A percentile compares a stretch with the other conserved stretches of the same genome.
Conservation (phyloP, 2,888 invertebrate species). For the Xanthia icteritia region DNA sequence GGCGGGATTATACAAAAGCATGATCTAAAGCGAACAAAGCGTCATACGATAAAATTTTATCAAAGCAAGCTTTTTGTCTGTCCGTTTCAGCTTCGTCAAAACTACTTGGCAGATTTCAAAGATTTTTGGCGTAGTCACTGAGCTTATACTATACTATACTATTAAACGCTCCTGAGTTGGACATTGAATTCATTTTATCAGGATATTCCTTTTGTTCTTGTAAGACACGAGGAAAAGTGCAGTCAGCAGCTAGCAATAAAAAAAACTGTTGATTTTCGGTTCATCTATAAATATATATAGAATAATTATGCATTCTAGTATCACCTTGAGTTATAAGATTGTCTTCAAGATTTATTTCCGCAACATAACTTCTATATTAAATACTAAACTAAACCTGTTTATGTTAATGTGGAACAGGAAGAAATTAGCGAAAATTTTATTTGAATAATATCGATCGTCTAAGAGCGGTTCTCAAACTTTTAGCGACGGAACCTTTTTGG, state of each 20-base stretch:
- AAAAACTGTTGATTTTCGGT: background rate
- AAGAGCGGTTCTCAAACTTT: too few species aligned
- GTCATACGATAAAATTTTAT: background rate
- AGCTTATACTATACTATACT: too few species aligned
- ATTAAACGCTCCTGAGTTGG: background rate
- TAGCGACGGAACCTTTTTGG: too few species aligned
- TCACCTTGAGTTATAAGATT: constrained; percentile 25
- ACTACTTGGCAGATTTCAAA: background rate
- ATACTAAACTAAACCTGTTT: constrained; percentile 17
- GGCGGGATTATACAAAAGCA: constrained; percentile 3
- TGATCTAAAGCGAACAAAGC: too few species aligned
- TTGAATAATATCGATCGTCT: too few species aligned
- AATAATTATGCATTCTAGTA: constrained; percentile 15
- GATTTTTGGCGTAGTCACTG: background rate
- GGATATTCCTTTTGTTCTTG: background rate
- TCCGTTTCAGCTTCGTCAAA: background rate
- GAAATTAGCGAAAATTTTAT: constrained; percentile 9
- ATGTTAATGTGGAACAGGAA: constrained; percentile 34
- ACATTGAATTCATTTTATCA: background rate
- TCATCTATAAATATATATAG: background rate
- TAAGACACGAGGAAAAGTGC: background rate
- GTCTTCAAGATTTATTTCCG: constrained; percentile 33
- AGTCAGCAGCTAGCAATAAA: background rate
- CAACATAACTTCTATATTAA: background rate
- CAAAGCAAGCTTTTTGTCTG: background rate